Percentiles rank a stretch among this genome's conserved stretches.
Evolutionary conservation across 2,797 vertebrate genomes (phyloP).

Genomic region (Thaleichthys pacificus): DNA sequence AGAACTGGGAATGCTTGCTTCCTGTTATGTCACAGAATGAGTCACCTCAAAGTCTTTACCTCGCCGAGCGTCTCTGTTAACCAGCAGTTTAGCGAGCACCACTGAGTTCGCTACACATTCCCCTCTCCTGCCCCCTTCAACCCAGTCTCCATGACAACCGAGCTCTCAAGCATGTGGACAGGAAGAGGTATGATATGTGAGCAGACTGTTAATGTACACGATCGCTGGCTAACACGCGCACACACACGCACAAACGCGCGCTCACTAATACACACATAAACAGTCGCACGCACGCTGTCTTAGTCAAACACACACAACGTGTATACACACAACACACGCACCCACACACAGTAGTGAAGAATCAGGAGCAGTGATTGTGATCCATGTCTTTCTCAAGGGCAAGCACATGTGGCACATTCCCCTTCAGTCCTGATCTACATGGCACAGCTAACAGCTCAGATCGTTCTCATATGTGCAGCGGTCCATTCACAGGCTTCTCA

Average conservation of each 20-base stretch:
- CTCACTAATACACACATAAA: conserved; percentile 17
- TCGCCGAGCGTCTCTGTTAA: too few species aligned
- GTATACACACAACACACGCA: conserved; percentile 11
- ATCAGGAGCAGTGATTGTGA: conserved; percentile 42
- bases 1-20: too few species aligned
- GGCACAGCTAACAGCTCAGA: neutral
- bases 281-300: conserved; percentile 17
- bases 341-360: conserved; percentile 22
- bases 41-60: too few species aligned
- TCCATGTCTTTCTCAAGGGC: conserved; percentile 58
- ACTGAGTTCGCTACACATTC: conserved; percentile 19
- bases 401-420: conserved; percentile 26
- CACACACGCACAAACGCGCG: conserved; percentile 19
- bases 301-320: conserved; percentile 13
- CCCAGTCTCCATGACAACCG: conserved; percentile 82
- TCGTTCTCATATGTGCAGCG: neutral
- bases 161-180: conserved; percentile 70
- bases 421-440: conserved; percentile 28
- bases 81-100: conserved; percentile 6
- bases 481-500: neutral
- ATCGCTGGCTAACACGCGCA: conserved; percentile 27
- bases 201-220: conserved; percentile 72
- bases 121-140: conserved; percentile 56
- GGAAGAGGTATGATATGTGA: conserved; percentile 77
- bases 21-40: too few species aligned